Percentiles rank a stretch among this genome's conserved stretches.
Evolutionary conservation across 2,888 invertebrate species (phyloP).

Genomic region (Atethmia centrago): DNA sequence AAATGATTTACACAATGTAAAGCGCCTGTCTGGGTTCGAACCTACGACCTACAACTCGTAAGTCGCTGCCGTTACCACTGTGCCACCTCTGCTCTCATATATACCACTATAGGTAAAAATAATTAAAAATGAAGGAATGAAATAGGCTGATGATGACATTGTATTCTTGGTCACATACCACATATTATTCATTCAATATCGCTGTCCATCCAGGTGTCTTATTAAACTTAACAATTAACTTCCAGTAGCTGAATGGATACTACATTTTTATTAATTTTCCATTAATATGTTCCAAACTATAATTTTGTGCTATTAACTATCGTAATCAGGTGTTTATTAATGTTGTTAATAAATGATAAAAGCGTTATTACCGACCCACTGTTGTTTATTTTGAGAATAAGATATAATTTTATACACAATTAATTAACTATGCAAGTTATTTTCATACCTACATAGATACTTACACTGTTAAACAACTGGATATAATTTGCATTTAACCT

Average conservation of each 20-base stretch:
- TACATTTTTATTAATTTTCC: slow-evolving; percentile 50
- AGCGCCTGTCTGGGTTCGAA: no score
- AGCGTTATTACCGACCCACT: neutral
- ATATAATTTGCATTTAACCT: neutral
- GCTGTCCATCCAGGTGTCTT: slow-evolving; percentile 44
- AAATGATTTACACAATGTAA: no score
- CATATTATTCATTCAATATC: neutral
- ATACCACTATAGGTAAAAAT: no score
- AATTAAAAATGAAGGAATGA: no score
- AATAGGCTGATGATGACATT: no score
- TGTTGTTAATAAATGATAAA: slow-evolving; percentile 12
- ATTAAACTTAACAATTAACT: slow-evolving; percentile 38
- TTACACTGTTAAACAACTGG: neutral
- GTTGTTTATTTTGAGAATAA: slow-evolving; percentile 1
- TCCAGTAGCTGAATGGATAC: slow-evolving; percentile 49
- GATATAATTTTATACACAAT: neutral
- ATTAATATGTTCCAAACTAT: slow-evolving; percentile 49
- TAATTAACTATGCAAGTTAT: neutral
- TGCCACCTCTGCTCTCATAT: no score
- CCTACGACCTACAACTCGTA: no score
- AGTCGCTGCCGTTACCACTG: no score
- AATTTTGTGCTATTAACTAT: slow-evolving; percentile 56
- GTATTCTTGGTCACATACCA: no score
- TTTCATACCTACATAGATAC: neutral
- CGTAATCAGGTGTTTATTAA: slow-evolving; percentile 44